A percentile compares a stretch with the other conserved stretches of the same genome.
phyloP scores from a whole-genome alignment of 2,113 vertebrate genomes.

The Phylloscopus whistleri region DNA sequence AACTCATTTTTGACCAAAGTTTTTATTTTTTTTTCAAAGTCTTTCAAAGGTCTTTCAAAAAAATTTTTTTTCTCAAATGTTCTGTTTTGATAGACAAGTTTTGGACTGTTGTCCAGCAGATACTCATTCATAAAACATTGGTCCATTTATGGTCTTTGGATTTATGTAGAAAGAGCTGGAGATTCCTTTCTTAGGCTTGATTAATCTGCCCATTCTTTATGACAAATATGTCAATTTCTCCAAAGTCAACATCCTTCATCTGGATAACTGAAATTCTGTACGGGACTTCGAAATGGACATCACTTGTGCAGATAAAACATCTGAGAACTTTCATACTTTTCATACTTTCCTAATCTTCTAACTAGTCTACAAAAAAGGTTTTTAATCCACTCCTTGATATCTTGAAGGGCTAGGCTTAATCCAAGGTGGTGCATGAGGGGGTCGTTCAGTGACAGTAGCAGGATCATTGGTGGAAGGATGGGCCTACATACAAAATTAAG shows the following conservation, averaged over 20 bases:
- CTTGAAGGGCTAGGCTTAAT: not conserved
- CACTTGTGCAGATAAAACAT: not conserved
- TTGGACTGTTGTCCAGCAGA: not conserved
- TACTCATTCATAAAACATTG: rapidly evolving
- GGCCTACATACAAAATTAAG: not conserved
- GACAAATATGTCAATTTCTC: not conserved
- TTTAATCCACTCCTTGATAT: not conserved
- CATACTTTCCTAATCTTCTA: not conserved
- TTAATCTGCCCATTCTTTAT: not conserved
- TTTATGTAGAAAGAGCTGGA: not conserved
- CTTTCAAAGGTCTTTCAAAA: not conserved
- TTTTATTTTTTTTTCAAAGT: not conserved
- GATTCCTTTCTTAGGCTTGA: not conserved
- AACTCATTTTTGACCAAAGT: not conserved
- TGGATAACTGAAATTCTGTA: not conserved
- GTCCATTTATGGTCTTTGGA: not conserved
- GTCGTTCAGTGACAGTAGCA: rapidly evolving
- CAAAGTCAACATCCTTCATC: not conserved
- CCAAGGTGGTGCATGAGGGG: not conserved
- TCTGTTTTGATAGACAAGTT: not conserved
- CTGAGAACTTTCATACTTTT: not conserved
- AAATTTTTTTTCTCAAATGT: not conserved
- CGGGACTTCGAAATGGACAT: not conserved
- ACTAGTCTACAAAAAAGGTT: not conserved
- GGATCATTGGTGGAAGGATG: not conserved